Percentiles rank a stretch among this genome's conserved stretches.
These are phyloP conservation scores for Pelecanus crispus DNA, from an alignment of 2,113 vertebrate species.

Conservation along the genomic window DNA sequence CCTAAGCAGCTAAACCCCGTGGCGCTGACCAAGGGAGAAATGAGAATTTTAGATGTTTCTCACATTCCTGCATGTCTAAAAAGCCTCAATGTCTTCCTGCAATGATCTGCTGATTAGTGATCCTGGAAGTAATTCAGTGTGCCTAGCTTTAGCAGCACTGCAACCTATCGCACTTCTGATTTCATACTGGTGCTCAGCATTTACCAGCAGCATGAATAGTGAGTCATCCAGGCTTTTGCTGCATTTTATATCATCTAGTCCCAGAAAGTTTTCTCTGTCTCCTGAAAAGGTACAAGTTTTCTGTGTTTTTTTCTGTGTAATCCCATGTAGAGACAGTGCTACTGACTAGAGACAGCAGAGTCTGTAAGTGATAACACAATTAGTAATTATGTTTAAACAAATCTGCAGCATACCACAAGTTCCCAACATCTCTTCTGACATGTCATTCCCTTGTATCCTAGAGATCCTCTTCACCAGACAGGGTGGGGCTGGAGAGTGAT, in stretches of 20 bases:
- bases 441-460: neutral
- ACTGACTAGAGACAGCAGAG: neutral
- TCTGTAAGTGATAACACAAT: neutral
- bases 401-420: neutral
- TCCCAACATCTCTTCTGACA: neutral
- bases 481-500: neutral
- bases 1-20: neutral
- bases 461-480: neutral
- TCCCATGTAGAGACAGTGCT: neutral
- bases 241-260: neutral
- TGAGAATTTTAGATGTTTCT: neutral
- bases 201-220: neutral
- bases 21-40: neutral
- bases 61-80: neutral
- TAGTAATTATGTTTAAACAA: neutral
- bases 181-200: neutral
- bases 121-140: neutral
- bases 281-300: neutral
- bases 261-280: neutral
- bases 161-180: neutral
- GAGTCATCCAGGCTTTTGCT: neutral
- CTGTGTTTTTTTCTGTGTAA: neutral
- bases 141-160: neutral
- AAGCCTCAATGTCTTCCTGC: neutral
- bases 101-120: neutral